A percentile compares a stretch with the other conserved stretches of the same genome.
phyloP scores from a whole-genome alignment of 2,113 vertebrate genomes.

The Tringa solitaria region DNA sequence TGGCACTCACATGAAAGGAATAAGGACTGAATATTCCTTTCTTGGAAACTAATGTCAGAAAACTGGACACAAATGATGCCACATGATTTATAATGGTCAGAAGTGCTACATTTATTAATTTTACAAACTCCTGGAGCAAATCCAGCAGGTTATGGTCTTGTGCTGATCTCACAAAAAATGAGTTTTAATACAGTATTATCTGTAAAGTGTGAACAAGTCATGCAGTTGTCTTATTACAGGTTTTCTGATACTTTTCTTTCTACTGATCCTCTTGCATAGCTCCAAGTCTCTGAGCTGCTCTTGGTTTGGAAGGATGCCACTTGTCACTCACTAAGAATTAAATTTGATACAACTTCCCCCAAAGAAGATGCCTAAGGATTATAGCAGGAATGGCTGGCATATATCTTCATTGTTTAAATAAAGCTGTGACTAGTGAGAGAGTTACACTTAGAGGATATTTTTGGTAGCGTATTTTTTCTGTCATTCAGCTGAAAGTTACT shows the following conservation, averaged over 20 bases:
- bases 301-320: background rate
- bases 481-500: background rate
- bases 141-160: background rate
- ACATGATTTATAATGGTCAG: background rate
- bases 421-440: background rate
- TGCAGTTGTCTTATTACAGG: background rate
- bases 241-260: background rate
- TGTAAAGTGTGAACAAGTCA: background rate
- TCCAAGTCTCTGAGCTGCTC: background rate
- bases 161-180: background rate
- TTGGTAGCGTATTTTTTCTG: background rate
- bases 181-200: background rate
- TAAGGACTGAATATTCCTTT: background rate
- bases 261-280: background rate
- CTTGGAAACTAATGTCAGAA: background rate
- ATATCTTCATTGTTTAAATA: background rate
- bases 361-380: background rate
- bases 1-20: background rate
- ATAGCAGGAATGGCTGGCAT: background rate
- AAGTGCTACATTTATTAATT: background rate
- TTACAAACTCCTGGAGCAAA: background rate
- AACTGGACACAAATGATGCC: background rate
- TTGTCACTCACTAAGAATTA: background rate
- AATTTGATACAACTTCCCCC: background rate
- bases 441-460: background rate